These are phyloP conservation scores for Teleogryllus oceanicus DNA, from an alignment of 2,888 invertebrate species.

Conservation along the genomic window DNA sequence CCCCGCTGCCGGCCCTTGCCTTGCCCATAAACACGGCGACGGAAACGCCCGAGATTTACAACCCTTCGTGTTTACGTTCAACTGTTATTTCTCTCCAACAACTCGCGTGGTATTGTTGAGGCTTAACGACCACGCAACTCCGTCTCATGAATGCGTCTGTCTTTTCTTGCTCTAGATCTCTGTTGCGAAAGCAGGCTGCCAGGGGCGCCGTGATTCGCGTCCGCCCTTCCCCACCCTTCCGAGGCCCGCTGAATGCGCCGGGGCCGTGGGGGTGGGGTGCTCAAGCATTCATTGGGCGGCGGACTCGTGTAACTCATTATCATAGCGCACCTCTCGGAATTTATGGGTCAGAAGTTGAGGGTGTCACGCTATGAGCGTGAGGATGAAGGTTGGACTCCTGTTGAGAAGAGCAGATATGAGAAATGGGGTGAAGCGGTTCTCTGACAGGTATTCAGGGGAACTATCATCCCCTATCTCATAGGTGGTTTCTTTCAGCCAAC, in stretches of 20 bases:
- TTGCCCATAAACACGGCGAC: background rate
- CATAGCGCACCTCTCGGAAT: background rate
- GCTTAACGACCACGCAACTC: conserved; percentile 18
- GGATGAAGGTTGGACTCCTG: no score
- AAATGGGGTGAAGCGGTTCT: no score
- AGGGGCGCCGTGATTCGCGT: background rate
- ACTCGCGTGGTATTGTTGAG: conserved; percentile 18
- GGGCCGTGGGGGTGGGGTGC: background rate
- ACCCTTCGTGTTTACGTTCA: conserved; percentile 18
- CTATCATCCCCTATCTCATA: no score
- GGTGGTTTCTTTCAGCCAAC: no score
- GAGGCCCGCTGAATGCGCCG: background rate
- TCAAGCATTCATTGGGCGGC: background rate
- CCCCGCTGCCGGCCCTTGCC: background rate
- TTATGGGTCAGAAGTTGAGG: background rate
- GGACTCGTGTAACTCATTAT: background rate
- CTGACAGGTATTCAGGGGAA: no score
- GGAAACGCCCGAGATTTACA: background rate
- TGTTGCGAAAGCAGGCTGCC: background rate
- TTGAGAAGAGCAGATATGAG: no score
- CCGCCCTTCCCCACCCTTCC: background rate
- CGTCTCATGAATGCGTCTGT: background rate
- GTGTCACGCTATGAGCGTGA: no score
- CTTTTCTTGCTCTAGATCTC: conserved; percentile 9
- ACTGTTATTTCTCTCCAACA: conserved; percentile 18